phyloP scores from a whole-genome alignment of 2,113 vertebrate genomes.

The Microtus oregoni region DNA sequence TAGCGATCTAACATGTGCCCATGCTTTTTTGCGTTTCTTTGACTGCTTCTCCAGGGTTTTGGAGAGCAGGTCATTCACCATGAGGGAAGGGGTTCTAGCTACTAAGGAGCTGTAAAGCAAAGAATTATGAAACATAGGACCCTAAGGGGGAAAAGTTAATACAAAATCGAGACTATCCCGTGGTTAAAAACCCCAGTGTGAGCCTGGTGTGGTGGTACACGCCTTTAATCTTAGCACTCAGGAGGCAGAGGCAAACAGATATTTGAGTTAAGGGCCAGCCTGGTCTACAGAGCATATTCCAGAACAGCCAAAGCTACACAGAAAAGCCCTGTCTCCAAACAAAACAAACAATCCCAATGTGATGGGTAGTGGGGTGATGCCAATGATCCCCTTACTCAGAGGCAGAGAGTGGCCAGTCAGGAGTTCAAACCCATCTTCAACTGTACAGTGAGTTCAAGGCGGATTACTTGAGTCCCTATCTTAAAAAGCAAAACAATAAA shows the following conservation, averaged over 20 bases:
- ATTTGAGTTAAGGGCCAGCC: not conserved
- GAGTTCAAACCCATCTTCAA: not conserved
- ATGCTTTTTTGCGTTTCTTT: conserved; percentile 24
- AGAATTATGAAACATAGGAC: not conserved
- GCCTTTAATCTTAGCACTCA: not conserved
- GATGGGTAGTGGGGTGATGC: not conserved
- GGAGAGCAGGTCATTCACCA: not conserved
- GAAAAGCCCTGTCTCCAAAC: not conserved
- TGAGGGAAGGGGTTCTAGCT: not conserved
- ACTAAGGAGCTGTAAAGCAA: conserved; percentile 13
- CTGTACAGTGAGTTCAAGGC: not conserved
- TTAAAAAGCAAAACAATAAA: not conserved
- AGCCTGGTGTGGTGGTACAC: not conserved
- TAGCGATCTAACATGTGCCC: not conserved
- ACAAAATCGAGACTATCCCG: not conserved
- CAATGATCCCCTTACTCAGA: not conserved
- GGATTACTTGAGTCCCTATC: not conserved
- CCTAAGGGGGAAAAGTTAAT: not conserved
- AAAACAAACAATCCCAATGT: not conserved
- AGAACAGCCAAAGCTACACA: not conserved
- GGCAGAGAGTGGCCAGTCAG: not conserved
- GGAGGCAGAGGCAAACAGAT: too few species aligned
- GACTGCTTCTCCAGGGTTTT: conserved; percentile 27
- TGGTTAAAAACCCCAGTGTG: not conserved
- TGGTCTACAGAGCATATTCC: not conserved